Conservation (phyloP, 2,113 vertebrate species). For the Todiramphus saurophagus region DNA sequence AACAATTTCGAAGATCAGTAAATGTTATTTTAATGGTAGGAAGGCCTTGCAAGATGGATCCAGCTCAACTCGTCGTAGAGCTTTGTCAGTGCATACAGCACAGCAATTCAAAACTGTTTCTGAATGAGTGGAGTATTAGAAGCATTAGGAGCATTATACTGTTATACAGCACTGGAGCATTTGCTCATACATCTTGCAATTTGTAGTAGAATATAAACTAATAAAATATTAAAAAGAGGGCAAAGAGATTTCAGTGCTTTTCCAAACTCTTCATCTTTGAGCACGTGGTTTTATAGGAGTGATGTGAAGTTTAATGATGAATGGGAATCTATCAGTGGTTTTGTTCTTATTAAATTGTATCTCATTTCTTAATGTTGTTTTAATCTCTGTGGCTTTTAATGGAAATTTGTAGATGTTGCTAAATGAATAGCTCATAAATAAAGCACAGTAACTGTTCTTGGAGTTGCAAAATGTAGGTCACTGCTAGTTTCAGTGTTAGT, state of each 20-base stretch:
- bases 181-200: slow-evolving; percentile 50
- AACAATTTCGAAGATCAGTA: neutral
- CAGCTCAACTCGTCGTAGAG: neutral
- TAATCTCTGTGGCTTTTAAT: neutral
- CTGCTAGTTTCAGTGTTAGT: slow-evolving; percentile 20
- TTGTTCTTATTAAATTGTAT: neutral
- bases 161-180: slow-evolving; percentile 10
- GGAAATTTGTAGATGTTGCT: neutral
- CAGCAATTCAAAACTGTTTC: slow-evolving; percentile 9
- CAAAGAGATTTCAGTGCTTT: neutral
- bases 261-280: neutral
- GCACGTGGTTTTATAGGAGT: neutral
- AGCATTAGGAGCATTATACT: neutral
- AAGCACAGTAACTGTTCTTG: neutral
- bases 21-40: neutral
- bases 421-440: neutral
- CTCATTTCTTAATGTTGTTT: neutral
- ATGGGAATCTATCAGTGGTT: neutral
- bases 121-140: neutral
- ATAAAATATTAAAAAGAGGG: slow-evolving; percentile 25
- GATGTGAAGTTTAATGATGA: neutral
- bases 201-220: slow-evolving; percentile 42
- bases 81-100: neutral
- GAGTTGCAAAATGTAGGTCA: neutral
- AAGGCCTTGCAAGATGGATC: neutral